Base-by-base conservation (phyloP, 2,888 invertebrate genomes). In the Limnephilus marmoratus region DNA sequence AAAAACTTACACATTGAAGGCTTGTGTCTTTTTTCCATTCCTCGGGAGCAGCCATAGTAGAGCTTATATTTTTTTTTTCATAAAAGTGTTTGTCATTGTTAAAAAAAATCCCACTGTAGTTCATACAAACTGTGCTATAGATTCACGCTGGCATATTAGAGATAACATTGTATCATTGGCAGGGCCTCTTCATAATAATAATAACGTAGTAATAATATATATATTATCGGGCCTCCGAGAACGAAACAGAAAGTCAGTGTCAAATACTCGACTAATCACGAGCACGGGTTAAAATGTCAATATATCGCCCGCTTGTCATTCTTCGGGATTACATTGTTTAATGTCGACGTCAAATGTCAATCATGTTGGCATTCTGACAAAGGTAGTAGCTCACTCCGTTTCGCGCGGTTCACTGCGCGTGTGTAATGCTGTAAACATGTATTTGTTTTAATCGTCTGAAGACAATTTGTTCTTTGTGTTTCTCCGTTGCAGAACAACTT, bases 311-410 rank as follows among this genome's bases (percentile, higher is more conserved):
- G 45, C 81, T 81, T 37, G 81, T 90, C 81, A 81, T 37, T 68
- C 68, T 68, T 41, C 18, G 41, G 90, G 90, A 90, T 88, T 68
- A 90, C 90, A 45, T 90, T 90, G 90, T 90, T 90, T 31, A 90
- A 90, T 90, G 81, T n/a, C 29, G 81, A 90, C 81, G 90, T 90
- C 90, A 81, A 41, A 90, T 45, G 90, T 90, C 90, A 90, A 90
- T 90, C 81, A 90, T 31, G 37, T 81, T 81, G 81, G 81, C 81
- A 81, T 81, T 41, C 81, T 81, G 90, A 90, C 81, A 90, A 90
- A 81, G 81, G 81, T 81, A 29, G 87, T 29, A 87, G 31, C 29
- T 81, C 80, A 7, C 18, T 81, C 12, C 41, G 13, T n/a, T 81
- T 45, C 29, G 90, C 81, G 29, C 29, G 53, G 87, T 34, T 87